These are phyloP conservation scores for Anoncus sp. DNA, from an alignment of 2,888 invertebrate species.

Conservation along the genomic window DNA sequence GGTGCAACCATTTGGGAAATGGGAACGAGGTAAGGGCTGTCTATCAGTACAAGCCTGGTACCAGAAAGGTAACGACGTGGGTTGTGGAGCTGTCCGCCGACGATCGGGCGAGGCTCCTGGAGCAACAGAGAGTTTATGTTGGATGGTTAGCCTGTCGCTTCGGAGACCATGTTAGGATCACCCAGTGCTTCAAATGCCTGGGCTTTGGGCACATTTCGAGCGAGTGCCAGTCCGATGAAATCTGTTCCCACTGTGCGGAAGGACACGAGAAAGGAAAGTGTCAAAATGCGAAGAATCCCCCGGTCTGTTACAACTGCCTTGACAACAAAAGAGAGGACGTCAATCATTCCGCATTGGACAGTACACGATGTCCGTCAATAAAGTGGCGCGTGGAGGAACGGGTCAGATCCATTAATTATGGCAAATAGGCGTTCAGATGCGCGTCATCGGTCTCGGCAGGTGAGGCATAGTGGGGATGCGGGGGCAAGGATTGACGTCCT, in stretches of 20 bases:
- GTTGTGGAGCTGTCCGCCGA: not conserved
- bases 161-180: conserved; percentile 37
- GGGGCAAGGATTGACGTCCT: conserved; percentile 30
- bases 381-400: too few relatives aligned
- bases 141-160: conserved; percentile 21
- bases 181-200: not conserved
- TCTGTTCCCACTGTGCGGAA: not conserved
- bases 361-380: too few relatives aligned
- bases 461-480: conserved; percentile 1
- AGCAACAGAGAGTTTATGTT: conserved; percentile 18
- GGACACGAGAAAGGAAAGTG: not conserved
- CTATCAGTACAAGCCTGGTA: conserved; percentile 1
- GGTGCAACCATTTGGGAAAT: not conserved
- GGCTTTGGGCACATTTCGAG: conserved; percentile 17
- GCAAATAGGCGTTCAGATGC: not conserved
- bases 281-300: not conserved
- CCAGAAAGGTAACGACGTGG: not conserved
- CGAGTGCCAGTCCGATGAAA: not conserved
- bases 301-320: not conserved
- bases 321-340: too few relatives aligned
- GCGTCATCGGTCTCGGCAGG: not conserved
- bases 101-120: conserved; percentile 3
- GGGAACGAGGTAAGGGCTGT: not conserved
- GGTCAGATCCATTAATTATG: not conserved
- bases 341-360: too few relatives aligned